These are phyloP conservation scores for Erinaceus europaeus DNA, from an alignment of 2,113 vertebrate genomes.

Conservation along the genomic window DNA sequence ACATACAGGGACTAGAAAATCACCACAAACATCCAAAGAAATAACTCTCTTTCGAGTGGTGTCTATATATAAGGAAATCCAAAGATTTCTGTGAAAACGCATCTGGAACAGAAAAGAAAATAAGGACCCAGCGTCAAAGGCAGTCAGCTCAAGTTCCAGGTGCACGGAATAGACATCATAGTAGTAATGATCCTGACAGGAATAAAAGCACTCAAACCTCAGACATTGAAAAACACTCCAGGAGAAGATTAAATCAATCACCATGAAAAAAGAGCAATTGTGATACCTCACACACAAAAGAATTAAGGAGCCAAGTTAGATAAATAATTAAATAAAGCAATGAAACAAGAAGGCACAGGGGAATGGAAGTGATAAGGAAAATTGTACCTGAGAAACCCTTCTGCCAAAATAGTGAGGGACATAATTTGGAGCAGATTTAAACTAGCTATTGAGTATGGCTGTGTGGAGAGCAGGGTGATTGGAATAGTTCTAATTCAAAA, in stretches of 20 bases:
- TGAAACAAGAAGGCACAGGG: not conserved
- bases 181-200: not conserved
- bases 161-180: slow-evolving; percentile 22
- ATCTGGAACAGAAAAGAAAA: slow-evolving; percentile 43
- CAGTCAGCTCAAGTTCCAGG: not conserved
- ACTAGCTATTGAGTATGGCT: not conserved
- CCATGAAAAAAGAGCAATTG: slow-evolving; percentile 6
- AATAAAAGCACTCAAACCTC: slow-evolving; percentile 29
- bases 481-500: not conserved
- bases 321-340: not conserved
- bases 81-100: slow-evolving; percentile 51
- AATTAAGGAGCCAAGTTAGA: not conserved
- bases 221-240: not conserved
- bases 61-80: not conserved
- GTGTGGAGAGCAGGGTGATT: not conserved
- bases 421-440: not conserved
- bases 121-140: slow-evolving; percentile 37
- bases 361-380: not conserved
- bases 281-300: not conserved
- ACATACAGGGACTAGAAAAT: not conserved
- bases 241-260: slow-evolving; percentile 46
- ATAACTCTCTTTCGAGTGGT: not conserved
- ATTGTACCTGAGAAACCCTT: not conserved
- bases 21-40: not conserved
- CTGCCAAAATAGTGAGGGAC: not conserved